phyloP scores from a whole-genome alignment of 2,888 invertebrate species.

The Craniophora ligustri region DNA sequence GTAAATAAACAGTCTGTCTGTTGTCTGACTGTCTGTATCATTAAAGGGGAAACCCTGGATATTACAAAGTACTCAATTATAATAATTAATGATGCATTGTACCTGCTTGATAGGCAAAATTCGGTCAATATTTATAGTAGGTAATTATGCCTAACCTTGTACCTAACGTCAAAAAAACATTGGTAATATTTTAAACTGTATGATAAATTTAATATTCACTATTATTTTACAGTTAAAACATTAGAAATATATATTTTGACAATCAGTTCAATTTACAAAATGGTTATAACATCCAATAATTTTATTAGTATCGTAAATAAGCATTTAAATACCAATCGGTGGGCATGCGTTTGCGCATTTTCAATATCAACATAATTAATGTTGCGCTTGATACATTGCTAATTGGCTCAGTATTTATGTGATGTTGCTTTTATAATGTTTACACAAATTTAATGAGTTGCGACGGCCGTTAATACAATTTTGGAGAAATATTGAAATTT shows the following conservation, averaged over 20 bases:
- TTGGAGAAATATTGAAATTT: slow-evolving; percentile 31
- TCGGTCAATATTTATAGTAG: background rate
- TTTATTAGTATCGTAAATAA: slow-evolving; percentile 54
- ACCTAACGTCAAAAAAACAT: background rate
- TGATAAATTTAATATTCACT: no score
- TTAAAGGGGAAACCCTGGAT: slow-evolving; percentile 25
- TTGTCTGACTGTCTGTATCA: slow-evolving; percentile 23
- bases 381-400: slow-evolving; percentile 57
- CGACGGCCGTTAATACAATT: slow-evolving; percentile 30
- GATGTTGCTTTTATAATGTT: slow-evolving; percentile 48
- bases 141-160: background rate
- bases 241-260: slow-evolving; percentile 2
- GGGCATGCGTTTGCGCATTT: slow-evolving; percentile 50
- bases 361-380: slow-evolving; percentile 58
- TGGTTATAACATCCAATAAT: slow-evolving; percentile 39
- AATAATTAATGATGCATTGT: background rate
- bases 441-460: slow-evolving; percentile 47
- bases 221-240: no score
- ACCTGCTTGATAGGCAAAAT: background rate
- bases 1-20: slow-evolving; percentile 30
- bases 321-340: slow-evolving; percentile 46
- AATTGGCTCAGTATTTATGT: slow-evolving; percentile 59
- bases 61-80: background rate
- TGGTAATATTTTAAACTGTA: no score
- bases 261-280: slow-evolving; percentile 36